Evolutionary conservation across 2,113 vertebrate species (phyloP).

Genomic region (Junco hyemalis): DNA sequence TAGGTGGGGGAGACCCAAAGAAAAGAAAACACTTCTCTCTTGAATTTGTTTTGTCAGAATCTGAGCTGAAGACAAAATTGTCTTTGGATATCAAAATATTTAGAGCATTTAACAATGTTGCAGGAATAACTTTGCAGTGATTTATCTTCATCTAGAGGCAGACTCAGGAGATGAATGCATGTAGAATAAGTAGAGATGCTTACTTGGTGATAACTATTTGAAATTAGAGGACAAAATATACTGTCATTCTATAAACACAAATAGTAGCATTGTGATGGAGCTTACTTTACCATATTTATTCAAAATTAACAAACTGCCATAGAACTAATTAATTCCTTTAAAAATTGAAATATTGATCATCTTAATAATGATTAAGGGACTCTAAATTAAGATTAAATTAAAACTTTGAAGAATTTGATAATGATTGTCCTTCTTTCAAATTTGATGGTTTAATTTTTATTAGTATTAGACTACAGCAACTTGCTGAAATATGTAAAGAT

Average conservation of each 20-base stretch:
- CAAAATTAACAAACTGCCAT: not conserved
- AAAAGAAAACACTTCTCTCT: not conserved
- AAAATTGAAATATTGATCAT: not conserved
- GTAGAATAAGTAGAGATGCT: not conserved
- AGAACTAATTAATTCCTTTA: not conserved
- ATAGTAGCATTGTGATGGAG: not conserved
- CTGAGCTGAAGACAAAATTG: not conserved
- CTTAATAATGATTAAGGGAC: not conserved
- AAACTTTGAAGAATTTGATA: not conserved
- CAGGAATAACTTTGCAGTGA: not conserved
- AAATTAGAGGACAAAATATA: not conserved
- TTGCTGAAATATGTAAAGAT: not conserved
- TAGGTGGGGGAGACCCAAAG: not conserved
- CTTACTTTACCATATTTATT: not conserved
- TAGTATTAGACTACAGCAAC: not conserved
- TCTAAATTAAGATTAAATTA: not conserved
- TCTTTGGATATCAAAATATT: not conserved
- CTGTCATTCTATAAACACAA: not conserved
- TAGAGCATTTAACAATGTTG: not conserved
- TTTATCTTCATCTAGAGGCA: not conserved
- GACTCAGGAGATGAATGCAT: not conserved
- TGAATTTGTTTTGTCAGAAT: fast-evolving
- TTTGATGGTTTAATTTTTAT: not conserved
- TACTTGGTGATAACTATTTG: not conserved
- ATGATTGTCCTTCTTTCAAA: not conserved